Conservation (phyloP, 2,113 vertebrate genomes). For the Jaculus jaculus region DNA sequence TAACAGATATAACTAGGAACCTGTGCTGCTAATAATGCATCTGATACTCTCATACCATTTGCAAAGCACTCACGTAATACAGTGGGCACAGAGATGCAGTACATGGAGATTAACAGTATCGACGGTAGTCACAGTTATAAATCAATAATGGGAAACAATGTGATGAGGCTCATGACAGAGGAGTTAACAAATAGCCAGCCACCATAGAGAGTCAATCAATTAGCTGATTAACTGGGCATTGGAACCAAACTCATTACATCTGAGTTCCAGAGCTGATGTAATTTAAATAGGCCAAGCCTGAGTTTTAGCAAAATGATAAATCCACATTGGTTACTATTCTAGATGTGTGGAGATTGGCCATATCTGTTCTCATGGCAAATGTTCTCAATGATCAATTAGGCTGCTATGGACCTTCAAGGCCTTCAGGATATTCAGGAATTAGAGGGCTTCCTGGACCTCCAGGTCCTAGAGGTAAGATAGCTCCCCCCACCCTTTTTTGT, state of each 20-base stretch:
- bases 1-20: too few species aligned
- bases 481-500: too few species aligned
- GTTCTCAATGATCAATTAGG: background rate
- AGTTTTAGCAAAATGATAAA: background rate
- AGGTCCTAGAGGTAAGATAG: background rate
- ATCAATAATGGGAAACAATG: background rate
- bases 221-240: background rate
- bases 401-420: background rate
- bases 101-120: background rate
- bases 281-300: background rate
- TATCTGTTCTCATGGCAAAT: background rate
- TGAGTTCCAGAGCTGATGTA: background rate
- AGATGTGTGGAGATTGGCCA: background rate
- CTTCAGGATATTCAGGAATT: too few species aligned
- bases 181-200: background rate
- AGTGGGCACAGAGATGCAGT: background rate
- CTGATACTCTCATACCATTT: background rate
- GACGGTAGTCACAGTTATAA: background rate
- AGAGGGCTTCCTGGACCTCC: background rate
- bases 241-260: background rate
- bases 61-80: background rate
- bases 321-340: background rate
- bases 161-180: background rate
- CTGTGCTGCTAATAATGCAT: background rate
- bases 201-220: background rate